Base-by-base conservation (phyloP, 30 jellyfish, hydroid and myxozoan genomes). In the Cassiopea andromeda region DNA sequence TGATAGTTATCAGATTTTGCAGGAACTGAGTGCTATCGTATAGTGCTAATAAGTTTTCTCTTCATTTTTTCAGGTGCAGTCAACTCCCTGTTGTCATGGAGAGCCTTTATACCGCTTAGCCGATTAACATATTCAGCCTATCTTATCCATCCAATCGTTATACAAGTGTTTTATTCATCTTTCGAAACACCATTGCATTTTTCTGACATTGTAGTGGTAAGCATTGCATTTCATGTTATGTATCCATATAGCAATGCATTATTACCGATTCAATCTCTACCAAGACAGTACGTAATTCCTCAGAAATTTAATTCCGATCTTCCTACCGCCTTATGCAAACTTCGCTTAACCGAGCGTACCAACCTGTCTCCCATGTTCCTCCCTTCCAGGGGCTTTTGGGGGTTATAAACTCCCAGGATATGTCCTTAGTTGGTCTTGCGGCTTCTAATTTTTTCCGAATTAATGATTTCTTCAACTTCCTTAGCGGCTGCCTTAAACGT, bases 91-190 rank as follows among this genome's bases (percentile, higher is more conserved):
- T 75, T 95, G 85, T 90, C 98, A n/a, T 95, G 99, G 99, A 85
- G 64, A 46, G 97, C 98, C 14, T 95, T 95, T 85, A 86, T 91
- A 7, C 99, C 99, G 1, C 82, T 95, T 60, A 95, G 99, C 87
- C 83, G 99, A 50, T 70, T 95, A 89, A 90, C 99, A 9, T 95
- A 90, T 83, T 68, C 95, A 2, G 97, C 99, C 38, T 95, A 95
- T 64, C 89, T 95, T 66, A 91, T 91, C 27, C 99, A 95, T 88
- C 98, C 99, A 0, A 69, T 95, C 46, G 93, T 95, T 73, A 95
- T 95, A 44, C 73, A 85, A 46, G 85, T 87, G 44, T 94, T 76
- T 60, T 90, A 88, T 78, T 60, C 77, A 4, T 85, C 97, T 10
- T 77, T 93, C 16, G 94, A 90, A 75, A 71, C 48, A 7, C 96